Evolutionary conservation across 2,888 invertebrate genomes (phyloP).

Genomic region (Eupithecia dodoneata): DNA sequence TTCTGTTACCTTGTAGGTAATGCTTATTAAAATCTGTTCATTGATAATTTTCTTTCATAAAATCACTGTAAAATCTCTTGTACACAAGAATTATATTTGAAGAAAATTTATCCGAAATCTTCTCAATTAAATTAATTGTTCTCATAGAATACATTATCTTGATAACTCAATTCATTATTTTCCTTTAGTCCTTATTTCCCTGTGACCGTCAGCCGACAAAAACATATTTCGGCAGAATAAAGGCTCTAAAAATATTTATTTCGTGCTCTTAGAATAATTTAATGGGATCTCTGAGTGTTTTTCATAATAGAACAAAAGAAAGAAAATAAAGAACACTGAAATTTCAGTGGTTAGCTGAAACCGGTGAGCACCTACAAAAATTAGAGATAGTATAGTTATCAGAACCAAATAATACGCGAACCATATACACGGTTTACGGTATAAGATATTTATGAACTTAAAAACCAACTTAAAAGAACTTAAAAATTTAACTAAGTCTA

Average conservation of each 20-base stretch:
- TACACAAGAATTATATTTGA: not conserved
- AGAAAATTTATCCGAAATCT: not conserved
- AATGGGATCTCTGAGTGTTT: not conserved
- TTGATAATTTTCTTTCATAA: not conserved
- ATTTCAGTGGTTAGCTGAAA: not conserved
- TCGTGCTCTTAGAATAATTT: not conserved
- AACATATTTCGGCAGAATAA: not conserved
- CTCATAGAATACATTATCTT: slow-evolving; percentile 1
- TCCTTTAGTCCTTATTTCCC: not conserved
- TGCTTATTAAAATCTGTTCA: too few relatives aligned
- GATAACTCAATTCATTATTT: slow-evolving; percentile 16
- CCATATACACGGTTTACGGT: too few relatives aligned
- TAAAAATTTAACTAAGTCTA: too few relatives aligned
- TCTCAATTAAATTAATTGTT: slow-evolving; percentile 9
- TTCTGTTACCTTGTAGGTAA: too few relatives aligned
- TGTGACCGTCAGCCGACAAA: not conserved
- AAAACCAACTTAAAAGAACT: too few relatives aligned
- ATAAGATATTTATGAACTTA: too few relatives aligned
- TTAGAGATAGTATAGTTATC: too few relatives aligned
- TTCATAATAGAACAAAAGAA: not conserved
- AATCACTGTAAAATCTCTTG: not conserved
- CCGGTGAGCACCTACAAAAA: too few relatives aligned
- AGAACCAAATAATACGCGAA: too few relatives aligned
- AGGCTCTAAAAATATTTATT: not conserved
- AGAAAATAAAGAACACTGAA: not conserved